Conservation (phyloP, 2,113 vertebrate genomes). For the Cyanoramphus novaezelandiae region DNA sequence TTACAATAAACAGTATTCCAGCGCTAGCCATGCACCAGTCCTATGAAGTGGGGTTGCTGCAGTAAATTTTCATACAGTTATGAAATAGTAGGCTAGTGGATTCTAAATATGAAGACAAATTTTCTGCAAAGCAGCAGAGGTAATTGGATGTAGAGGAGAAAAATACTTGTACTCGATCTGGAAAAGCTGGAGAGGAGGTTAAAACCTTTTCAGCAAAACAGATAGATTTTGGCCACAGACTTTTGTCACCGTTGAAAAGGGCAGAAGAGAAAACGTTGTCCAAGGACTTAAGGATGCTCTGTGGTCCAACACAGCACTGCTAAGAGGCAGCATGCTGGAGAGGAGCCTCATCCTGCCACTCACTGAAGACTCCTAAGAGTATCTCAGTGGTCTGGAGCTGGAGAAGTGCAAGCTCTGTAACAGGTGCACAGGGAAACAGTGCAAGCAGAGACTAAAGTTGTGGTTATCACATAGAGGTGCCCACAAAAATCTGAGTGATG, state of each 20-base stretch:
- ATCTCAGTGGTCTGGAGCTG: not conserved
- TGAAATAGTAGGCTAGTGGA: not conserved
- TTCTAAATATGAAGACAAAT: not conserved
- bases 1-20: not conserved
- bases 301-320: not conserved
- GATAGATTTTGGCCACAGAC: not conserved
- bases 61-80: not conserved
- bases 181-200: not conserved
- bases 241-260: not conserved
- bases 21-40: not conserved
- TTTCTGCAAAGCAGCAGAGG: not conserved
- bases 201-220: not conserved
- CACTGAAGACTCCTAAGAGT: fast-evolving
- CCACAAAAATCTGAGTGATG: not conserved
- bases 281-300: not conserved
- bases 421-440: not conserved
- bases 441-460: not conserved
- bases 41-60: not conserved
- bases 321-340: fast-evolving
- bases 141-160: not conserved
- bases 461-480: not conserved
- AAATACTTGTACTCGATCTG: not conserved
- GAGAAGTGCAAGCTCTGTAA: not conserved
- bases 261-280: not conserved
- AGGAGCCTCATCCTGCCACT: not conserved